These are phyloP conservation scores for Cephus cinctus DNA, from an alignment of 1,140 invertebrate genomes.

Conservation along the genomic window DNA sequence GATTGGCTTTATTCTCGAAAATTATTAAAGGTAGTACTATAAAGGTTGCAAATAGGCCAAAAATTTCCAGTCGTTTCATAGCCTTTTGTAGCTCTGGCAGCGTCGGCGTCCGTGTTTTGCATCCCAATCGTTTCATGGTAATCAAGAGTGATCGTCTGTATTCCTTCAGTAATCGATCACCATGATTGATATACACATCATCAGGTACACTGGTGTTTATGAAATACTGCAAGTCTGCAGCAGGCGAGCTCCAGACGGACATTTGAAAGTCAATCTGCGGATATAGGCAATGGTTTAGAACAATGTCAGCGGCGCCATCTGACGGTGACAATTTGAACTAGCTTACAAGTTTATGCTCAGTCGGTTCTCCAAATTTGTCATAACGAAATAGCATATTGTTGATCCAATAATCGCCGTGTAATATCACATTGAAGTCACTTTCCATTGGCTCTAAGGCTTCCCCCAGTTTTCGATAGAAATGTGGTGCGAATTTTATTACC, in stretches of 20 bases:
- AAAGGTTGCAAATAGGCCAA: constrained; percentile 35
- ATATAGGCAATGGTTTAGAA: too few relatives aligned
- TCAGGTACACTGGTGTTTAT: constrained; percentile 47
- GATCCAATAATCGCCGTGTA: constrained; percentile 67
- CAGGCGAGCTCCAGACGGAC: constrained; percentile 49
- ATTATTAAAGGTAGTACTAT: constrained; percentile 35
- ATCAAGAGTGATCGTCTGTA: constrained; percentile 38
- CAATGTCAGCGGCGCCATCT: too few relatives aligned
- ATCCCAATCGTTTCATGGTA: constrained; percentile 45
- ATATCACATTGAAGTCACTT: constrained; percentile 60
- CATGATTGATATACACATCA: constrained; percentile 32
- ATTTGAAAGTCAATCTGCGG: constrained; percentile 61
- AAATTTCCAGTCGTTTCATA: constrained; percentile 31
- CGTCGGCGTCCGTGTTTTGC: constrained; percentile 45
- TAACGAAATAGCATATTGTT: constrained; percentile 69
- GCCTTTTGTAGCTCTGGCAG: constrained; percentile 38
- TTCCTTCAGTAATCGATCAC: constrained; percentile 45
- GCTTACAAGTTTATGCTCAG: constrained; percentile 60
- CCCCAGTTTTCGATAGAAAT: constrained; percentile 32
- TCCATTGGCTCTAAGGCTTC: constrained; percentile 32
- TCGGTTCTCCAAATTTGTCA: constrained; percentile 46
- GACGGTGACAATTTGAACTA: constrained; percentile 14
- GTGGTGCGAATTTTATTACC: constrained; percentile 37
- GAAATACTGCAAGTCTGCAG: constrained; percentile 58
- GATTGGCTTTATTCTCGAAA: constrained; percentile 25